Conservation (phyloP, 2,888 invertebrate genomes). For the Brenthis ino region DNA sequence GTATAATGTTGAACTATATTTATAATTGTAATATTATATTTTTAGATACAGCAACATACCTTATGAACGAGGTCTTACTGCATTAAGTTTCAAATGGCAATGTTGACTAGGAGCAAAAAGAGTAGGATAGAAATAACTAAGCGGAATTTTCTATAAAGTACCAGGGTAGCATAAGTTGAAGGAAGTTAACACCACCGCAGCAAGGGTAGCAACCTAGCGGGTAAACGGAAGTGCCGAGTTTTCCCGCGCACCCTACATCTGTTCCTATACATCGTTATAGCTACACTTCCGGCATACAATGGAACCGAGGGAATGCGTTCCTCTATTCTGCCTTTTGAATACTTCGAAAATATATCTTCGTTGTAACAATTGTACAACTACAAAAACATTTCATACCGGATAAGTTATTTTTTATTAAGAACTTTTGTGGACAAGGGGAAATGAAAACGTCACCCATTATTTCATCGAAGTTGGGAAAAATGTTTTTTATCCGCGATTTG, state of each 20-base stretch:
- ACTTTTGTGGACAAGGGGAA: constrained; percentile 23
- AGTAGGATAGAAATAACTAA: constrained; percentile 30
- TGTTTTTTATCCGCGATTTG: constrained; percentile 55
- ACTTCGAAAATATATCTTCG: constrained; percentile 42
- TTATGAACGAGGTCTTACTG: constrained; percentile 4
- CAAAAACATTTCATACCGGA: constrained; percentile 28
- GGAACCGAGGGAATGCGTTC: constrained; percentile 44
- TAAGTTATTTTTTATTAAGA: constrained; percentile 30
- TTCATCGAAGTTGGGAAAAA: constrained; percentile 41
- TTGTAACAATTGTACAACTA: constrained; percentile 15
- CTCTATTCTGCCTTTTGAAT: constrained; percentile 51
- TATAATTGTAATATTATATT: no score
- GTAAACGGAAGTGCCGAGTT: constrained; percentile 52
- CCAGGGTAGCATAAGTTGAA: constrained; percentile 67
- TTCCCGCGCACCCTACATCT: constrained; percentile 68
- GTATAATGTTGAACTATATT: no score
- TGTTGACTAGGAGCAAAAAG: constrained; percentile 9
- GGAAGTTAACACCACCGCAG: constrained; percentile 60
- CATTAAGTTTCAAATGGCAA: constrained; percentile 5
- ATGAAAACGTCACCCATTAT: constrained; percentile 38
- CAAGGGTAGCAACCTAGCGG: constrained; percentile 56
- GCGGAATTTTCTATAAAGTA: constrained; percentile 48
- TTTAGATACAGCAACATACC: no score
- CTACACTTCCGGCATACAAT: constrained; percentile 33
- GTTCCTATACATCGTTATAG: constrained; percentile 61